A percentile compares a stretch with the other conserved stretches of the same genome.
Evolutionary conservation across 2,888 invertebrate genomes (phyloP).

Genomic region (Ennomos fuscantarius): DNA sequence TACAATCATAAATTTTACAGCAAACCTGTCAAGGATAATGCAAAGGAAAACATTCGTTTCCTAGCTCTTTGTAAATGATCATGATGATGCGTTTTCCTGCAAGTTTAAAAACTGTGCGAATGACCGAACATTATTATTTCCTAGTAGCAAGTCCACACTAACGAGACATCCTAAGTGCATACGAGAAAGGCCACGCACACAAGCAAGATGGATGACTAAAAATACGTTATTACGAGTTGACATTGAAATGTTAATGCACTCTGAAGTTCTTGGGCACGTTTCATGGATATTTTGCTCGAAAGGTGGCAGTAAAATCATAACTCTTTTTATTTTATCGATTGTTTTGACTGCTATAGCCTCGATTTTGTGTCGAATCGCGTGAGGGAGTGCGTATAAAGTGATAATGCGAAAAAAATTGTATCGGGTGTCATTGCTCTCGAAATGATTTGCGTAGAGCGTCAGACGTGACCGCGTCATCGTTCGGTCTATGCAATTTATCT

Average conservation of each 20-base stretch:
- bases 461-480: slow-evolving; percentile 45
- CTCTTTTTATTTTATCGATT: slow-evolving; percentile 70
- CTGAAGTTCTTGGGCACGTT: slow-evolving; percentile 67
- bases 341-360: slow-evolving; percentile 69
- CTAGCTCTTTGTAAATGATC: slow-evolving; percentile 42
- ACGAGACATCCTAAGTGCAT: slow-evolving; percentile 47
- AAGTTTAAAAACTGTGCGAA: slow-evolving; percentile 57
- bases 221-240: slow-evolving; percentile 80
- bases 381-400: slow-evolving; percentile 55
- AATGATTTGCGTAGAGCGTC: slow-evolving; percentile 51
- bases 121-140: slow-evolving; percentile 69
- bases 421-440: slow-evolving; percentile 62
- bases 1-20: slow-evolving; percentile 40
- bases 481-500: slow-evolving; percentile 40
- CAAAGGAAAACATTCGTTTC: slow-evolving; percentile 40
- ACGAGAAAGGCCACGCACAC: slow-evolving; percentile 75
- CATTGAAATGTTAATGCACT: slow-evolving; percentile 85
- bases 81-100: slow-evolving; percentile 46
- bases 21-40: slow-evolving; percentile 36
- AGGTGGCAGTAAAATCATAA: slow-evolving; percentile 55
- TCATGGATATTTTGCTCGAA: slow-evolving; percentile 67
- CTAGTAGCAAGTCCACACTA: slow-evolving; percentile 60
- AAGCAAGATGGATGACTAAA: slow-evolving; percentile 70
- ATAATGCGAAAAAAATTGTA: slow-evolving; percentile 65
- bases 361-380: slow-evolving; percentile 56